Conservation (phyloP, 1,140 invertebrate species). For the Holcopasites calliopsidis region DNA sequence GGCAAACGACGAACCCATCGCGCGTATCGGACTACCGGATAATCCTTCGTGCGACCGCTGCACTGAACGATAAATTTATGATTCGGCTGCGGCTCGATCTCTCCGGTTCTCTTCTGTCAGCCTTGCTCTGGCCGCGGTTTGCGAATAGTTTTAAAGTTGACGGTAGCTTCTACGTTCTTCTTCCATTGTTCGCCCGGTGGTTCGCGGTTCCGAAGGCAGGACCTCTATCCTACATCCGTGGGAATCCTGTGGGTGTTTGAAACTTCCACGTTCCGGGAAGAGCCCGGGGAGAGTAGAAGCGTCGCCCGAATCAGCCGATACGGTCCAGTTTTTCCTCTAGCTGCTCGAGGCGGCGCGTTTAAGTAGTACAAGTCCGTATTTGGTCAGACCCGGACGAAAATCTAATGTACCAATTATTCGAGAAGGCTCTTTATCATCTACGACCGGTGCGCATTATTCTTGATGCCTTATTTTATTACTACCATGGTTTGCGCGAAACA, state of each 20-base stretch:
- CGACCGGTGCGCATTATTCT: too few species aligned
- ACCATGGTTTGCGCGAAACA: too few species aligned
- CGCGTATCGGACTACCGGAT: not conserved
- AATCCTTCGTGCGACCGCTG: not conserved
- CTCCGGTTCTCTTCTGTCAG: not conserved
- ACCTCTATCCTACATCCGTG: constrained; percentile 48
- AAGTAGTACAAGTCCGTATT: not conserved
- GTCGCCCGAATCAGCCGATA: constrained; percentile 26
- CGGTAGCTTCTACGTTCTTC: not conserved
- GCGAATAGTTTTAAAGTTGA: not conserved
- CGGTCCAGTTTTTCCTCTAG: constrained; percentile 17
- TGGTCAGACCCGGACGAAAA: too few species aligned
- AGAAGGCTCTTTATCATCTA: too few species aligned
- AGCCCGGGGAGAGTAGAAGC: constrained; percentile 22
- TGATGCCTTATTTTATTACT: too few species aligned
- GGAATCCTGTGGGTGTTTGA: constrained; percentile 47
- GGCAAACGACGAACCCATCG: not conserved
- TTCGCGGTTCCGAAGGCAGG: constrained; percentile 13
- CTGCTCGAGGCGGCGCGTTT: not conserved
- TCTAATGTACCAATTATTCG: too few species aligned
- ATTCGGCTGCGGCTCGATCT: not conserved
- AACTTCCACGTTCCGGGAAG: constrained; percentile 18
- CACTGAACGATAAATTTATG: constrained; percentile 1
- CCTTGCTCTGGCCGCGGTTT: too few species aligned
- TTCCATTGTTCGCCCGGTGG: too few species aligned